Base-by-base conservation (phyloP, 2,113 vertebrate species). In the Neolamprologus variostigma region DNA sequence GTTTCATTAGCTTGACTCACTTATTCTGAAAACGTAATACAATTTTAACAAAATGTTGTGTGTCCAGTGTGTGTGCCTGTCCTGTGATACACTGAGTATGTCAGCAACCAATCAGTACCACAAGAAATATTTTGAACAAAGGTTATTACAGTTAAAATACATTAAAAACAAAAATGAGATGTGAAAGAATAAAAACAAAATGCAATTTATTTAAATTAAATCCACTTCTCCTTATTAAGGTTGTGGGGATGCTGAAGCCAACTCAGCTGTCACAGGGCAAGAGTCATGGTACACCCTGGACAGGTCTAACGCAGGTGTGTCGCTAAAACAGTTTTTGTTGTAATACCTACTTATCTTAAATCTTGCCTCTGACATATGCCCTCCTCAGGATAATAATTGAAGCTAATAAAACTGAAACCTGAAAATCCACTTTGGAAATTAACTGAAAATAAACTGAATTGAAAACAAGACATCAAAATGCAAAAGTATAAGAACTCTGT, bases 321-420 rank as follows among this genome's bases (percentile, higher is more conserved):
- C 23, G 7, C 12, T 26, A 26, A 28, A 9, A 59, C 8, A 28
- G 13, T 16, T 59, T 59, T 2, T 59, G 4, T 1, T 59, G 26
- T 5, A 59, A 59, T 28, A 59, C 13, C 26, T 59, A 28, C 55
- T 59, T 59, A 16, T 59, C 26, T 16, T 9, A 59, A 59, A 59
- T 59, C 55, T 59, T 59, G 55, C 7, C 55, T 59, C 23, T 5
- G 13, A 59, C 26, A 31, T 3, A 9, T 28, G 55, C 7, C 23
- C 13, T 2, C 23, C 26, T 59, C 26, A 9, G 8, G 26, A 59
- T 59, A 17, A 9, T 17, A 59, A 16, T 9, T 57, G 12, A 26
- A 26, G 0, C 23, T 14, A 57, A 57, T 57, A 5, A 57, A 57
- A 55, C 6, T 55, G 4, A 55, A 23, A 55, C 0, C 0, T 23